Base-by-base conservation (phyloP, 2,113 vertebrate species). In the Megaceryle maxima region DNA sequence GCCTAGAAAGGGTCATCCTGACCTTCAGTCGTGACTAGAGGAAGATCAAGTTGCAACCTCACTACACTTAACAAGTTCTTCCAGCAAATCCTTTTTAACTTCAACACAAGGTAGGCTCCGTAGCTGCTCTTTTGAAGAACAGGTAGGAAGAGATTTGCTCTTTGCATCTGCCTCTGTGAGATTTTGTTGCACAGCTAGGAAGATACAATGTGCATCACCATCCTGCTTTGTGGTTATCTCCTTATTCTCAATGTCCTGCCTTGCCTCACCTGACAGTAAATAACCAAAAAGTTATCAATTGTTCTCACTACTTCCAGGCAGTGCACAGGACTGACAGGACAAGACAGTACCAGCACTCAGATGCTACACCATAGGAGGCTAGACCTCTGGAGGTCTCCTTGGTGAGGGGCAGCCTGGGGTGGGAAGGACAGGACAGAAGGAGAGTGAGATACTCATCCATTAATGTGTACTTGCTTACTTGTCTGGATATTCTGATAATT, bases 351-450 rank as follows among this genome's bases (percentile, higher is more conserved):
- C 35, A 83, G 35, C 39, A 51, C 25, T 64, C 57, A 64, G 22
- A 20, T 19, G 15, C 6, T 73, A 15, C 1, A 0, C 6, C 70
- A n/a, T n/a, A 13, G 35, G 16, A 72, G 39, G 21, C 7, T 76
- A 17, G 16, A 10, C 51, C 16, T 39, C 51, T 76, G 46, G 43
- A 59, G 17, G 26, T 43, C 53, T 68, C 22, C 22, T 55, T 60
- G 43, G 5, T 64, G 56, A n/a, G 18, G 24, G 24, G n/a, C 31
- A 59, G 33, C 20, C 31, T 57, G 56, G 31, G 31, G 56, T 57
- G 53, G 53, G 53, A 56, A 31, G 53, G 28, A 56, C 28, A 56
- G 29, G 55, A 56, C 9, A 78, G 13, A 18, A 50, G 24, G 3
- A 66, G 33, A 70, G 11, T 35, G 17, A 84, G 4, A 25, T n/a